Evolutionary conservation across 2,113 vertebrate species (phyloP).

Genomic region (Lophius piscatorius): DNA sequence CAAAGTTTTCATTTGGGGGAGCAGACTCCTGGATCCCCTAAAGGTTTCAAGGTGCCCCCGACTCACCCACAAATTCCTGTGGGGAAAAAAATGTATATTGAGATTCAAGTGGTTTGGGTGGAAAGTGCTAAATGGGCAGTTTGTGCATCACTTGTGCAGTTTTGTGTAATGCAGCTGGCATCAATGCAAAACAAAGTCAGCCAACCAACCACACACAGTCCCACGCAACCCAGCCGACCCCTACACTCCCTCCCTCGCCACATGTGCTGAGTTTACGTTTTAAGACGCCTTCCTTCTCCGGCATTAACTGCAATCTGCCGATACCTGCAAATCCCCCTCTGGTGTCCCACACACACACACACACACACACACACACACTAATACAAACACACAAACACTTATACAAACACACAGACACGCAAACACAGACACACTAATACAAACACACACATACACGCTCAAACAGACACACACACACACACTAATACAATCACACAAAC

Average conservation of each 20-base stretch:
- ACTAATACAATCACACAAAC: slow-evolving; percentile 26
- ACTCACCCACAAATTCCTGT: background rate
- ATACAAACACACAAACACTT: no score
- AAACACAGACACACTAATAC: slow-evolving; percentile 25
- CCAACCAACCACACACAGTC: background rate
- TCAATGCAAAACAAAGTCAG: slow-evolving; percentile 5
- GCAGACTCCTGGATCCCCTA: no score
- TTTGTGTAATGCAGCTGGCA: slow-evolving; percentile 13
- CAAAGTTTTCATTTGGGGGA: no score
- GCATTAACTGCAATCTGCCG: slow-evolving; percentile 57
- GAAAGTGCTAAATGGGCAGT: background rate
- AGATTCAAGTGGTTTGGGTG: background rate
- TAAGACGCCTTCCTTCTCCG: slow-evolving; percentile 18
- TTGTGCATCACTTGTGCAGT: slow-evolving; percentile 5
- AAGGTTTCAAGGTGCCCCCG: no score
- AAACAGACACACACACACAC: no score
- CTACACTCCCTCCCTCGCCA: slow-evolving; percentile 8
- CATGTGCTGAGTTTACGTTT: slow-evolving; percentile 58
- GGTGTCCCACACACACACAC: slow-evolving; percentile 26
- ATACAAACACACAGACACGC: background rate
- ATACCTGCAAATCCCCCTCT: slow-evolving; percentile 52
- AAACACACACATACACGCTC: no score
- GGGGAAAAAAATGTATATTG: no score
- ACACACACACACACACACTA: no score
- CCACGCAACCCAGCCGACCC: slow-evolving; percentile 12